Evolutionary conservation across 2,113 vertebrate species (phyloP).

Genomic region (Cyprinodon tularosa): DNA sequence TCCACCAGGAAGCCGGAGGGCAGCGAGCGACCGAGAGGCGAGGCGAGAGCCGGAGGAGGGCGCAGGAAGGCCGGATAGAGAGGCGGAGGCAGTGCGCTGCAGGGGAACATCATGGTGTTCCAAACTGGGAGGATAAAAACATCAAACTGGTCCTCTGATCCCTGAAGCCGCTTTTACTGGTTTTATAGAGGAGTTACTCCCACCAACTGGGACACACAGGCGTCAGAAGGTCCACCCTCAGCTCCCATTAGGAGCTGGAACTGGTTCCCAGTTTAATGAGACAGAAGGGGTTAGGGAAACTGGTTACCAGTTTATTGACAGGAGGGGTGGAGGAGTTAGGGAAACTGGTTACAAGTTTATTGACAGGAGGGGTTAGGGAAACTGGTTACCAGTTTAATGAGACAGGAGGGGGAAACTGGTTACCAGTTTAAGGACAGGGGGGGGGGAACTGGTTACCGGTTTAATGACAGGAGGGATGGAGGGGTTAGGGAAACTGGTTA

Average conservation of each 20-base stretch:
- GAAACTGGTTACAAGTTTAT: too few species aligned
- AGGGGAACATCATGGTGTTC: slow-evolving; percentile 89
- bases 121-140: neutral
- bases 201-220: slow-evolving; percentile 2
- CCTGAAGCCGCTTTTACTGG: neutral
- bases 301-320: neutral
- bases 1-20: slow-evolving; percentile 93
- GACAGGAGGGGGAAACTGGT: too few species aligned
- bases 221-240: slow-evolving; percentile 5
- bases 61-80: slow-evolving; percentile 89
- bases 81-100: slow-evolving; percentile 86
- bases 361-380: too few species aligned
- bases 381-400: too few species aligned
- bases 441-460: too few species aligned
- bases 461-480: too few species aligned
- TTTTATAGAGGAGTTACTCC: slow-evolving; percentile 22
- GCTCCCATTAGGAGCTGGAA: slow-evolving; percentile 1
- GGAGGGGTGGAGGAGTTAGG: too few species aligned
- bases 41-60: slow-evolving; percentile 84
- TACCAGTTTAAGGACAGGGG: too few species aligned
- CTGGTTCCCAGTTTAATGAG: neutral
- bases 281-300: neutral
- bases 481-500: too few species aligned
- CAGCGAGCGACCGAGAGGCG: slow-evolving; percentile 84
- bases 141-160: neutral